phyloP scores from a whole-genome alignment of 1,140 invertebrate species.

The Pseudomyrmex gracilis region DNA sequence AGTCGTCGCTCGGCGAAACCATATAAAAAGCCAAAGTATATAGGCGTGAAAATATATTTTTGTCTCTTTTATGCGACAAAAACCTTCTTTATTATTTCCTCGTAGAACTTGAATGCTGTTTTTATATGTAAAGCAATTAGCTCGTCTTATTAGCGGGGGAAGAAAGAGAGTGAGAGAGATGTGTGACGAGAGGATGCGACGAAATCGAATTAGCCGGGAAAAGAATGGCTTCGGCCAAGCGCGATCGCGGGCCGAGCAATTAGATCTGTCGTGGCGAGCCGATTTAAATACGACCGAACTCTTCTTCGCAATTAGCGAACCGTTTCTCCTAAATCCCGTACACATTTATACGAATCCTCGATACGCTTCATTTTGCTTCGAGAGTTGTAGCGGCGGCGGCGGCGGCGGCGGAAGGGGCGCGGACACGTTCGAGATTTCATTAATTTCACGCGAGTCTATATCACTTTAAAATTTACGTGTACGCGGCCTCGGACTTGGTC shows the following conservation, averaged over 20 bases:
- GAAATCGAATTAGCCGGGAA: slow-evolving; percentile 36
- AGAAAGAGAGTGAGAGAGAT: too few species aligned
- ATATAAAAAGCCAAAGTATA: background rate
- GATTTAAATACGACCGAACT: slow-evolving; percentile 68
- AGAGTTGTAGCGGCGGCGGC: background rate
- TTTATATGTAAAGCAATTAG: background rate
- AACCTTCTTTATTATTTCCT: background rate
- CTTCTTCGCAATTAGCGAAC: slow-evolving; percentile 60
- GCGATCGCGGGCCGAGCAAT: slow-evolving; percentile 49
- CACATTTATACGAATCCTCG: slow-evolving; percentile 56
- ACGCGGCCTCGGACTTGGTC: too few species aligned
- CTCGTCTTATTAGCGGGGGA: background rate
- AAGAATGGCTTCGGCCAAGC: slow-evolving; percentile 31
- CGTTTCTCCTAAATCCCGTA: slow-evolving; percentile 17
- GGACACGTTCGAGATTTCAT: slow-evolving; percentile 36
- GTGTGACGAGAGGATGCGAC: slow-evolving; percentile 14
- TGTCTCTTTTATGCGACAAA: too few species aligned
- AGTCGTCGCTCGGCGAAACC: background rate
- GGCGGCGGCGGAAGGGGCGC: background rate
- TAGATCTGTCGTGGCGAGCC: slow-evolving; percentile 67
- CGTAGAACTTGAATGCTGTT: background rate
- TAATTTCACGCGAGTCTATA: slow-evolving; percentile 28
- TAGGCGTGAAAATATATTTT: background rate
- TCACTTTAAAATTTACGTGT: slow-evolving; percentile 11
- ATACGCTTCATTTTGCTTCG: slow-evolving; percentile 61